A percentile compares a stretch with the other conserved stretches of the same genome.
Conservation (phyloP, 2,888 invertebrate genomes). For the Mongoloraphidia duomilia region DNA sequence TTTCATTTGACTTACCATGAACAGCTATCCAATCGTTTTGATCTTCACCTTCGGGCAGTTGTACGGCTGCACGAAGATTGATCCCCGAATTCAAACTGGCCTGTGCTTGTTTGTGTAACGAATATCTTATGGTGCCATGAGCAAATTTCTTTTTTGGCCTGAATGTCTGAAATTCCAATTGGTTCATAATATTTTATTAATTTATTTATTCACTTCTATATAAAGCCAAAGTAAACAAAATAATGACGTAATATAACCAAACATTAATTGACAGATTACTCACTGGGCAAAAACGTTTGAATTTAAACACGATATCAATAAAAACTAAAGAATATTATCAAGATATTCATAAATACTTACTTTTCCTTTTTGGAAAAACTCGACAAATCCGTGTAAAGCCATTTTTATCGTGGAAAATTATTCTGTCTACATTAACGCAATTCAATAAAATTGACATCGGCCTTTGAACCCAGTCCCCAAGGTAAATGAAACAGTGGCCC, state of each 20-base stretch:
- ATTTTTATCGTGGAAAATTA: conserved; percentile 24
- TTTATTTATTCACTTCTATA: neutral
- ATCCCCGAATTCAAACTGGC: conserved; percentile 82
- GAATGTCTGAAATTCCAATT: conserved; percentile 54
- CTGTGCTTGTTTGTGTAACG: conserved; percentile 80
- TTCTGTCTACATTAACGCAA: no score
- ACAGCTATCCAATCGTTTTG: conserved; percentile 87
- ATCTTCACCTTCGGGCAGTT: conserved; percentile 69
- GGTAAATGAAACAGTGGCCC: no score
- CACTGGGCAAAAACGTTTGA: no score
- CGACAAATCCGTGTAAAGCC: conserved; percentile 56
- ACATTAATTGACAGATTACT: no score
- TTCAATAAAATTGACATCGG: no score
- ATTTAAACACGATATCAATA: no score
- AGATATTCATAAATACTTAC: conserved; percentile 27
- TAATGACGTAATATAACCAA: no score
- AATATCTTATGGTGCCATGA: conserved; percentile 73
- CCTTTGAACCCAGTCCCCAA: no score
- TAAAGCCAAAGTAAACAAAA: no score
- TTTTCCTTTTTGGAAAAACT: conserved; percentile 67
- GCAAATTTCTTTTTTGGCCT: conserved; percentile 77
- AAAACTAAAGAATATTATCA: neutral
- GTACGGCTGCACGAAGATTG: conserved; percentile 67
- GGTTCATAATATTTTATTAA: conserved; percentile 3
- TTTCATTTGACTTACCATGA: conserved; percentile 47